Conservation (phyloP, 2,888 invertebrate species). For the Agelastica alni region DNA sequence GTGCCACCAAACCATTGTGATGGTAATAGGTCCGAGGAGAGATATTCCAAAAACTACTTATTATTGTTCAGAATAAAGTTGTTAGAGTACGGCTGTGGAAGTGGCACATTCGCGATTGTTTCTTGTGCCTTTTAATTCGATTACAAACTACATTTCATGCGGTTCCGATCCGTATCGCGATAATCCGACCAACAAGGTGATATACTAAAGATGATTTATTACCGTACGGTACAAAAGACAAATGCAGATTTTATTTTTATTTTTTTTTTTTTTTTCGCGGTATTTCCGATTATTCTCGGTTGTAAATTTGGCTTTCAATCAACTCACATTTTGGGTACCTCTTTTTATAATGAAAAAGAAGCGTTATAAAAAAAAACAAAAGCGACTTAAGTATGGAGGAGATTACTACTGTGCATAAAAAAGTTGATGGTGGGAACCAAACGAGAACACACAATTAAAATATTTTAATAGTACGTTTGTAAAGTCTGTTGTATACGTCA, state of each 20-base stretch:
- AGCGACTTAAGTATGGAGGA: too few relatives aligned
- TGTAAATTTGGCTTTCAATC: conserved; percentile 7
- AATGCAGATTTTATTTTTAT: conserved; percentile 7
- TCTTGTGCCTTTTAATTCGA: conserved; percentile 23
- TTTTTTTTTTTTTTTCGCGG: too few relatives aligned
- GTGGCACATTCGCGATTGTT: conserved; percentile 24
- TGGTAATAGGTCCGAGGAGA: too few relatives aligned
- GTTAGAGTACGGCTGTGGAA: conserved; percentile 7
- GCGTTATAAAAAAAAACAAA: too few relatives aligned
- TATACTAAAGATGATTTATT: conserved; percentile 15
- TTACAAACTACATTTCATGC: conserved; percentile 6
- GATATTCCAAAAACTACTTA: conserved; percentile 4
- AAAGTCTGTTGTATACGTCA: too few relatives aligned
- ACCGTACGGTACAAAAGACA: neutral
- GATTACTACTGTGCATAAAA: too few relatives aligned
- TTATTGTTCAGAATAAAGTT: conserved; percentile 12
- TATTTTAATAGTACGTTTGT: too few relatives aligned
- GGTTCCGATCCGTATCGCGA: neutral
- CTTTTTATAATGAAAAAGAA: too few relatives aligned
- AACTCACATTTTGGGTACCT: neutral
- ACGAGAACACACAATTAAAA: too few relatives aligned
- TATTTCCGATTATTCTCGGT: conserved; percentile 1
- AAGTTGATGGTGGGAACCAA: too few relatives aligned
- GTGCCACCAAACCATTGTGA: too few relatives aligned
- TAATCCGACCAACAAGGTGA: conserved; percentile 9